A percentile compares a stretch with the other conserved stretches of the same genome.
Evolutionary conservation across 2,113 vertebrate species (phyloP).

Genomic region (Tetrao urogallus): DNA sequence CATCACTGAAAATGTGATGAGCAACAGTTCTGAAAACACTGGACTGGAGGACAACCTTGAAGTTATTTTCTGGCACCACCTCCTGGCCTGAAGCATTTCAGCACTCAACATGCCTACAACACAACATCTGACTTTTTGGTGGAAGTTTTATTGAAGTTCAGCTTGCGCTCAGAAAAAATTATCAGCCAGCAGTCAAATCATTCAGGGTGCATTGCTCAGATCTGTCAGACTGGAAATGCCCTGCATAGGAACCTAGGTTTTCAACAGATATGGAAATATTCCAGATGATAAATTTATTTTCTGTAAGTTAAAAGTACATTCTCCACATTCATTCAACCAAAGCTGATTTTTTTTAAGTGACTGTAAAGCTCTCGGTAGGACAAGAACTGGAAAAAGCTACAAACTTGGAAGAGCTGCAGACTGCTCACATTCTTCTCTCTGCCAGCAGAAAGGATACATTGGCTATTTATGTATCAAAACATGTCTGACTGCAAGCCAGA

Average conservation of each 20-base stretch:
- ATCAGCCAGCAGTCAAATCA: background rate
- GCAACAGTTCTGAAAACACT: background rate
- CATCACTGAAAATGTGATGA: background rate
- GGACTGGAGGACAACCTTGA: background rate
- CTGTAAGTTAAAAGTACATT: background rate
- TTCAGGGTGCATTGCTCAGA: background rate
- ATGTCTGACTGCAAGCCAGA: background rate
- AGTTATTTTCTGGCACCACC: conserved; percentile 51
- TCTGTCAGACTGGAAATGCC: background rate
- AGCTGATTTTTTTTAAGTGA: conserved; percentile 7
- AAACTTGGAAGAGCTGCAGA: background rate
- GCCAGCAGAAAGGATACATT: background rate
- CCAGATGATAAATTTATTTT: background rate
- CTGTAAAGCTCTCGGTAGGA: background rate
- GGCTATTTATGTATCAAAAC: background rate
- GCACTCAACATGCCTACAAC: background rate
- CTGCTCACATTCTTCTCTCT: background rate
- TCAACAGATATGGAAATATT: background rate
- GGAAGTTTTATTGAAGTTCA: background rate
- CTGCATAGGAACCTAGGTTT: background rate
- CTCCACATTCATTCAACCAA: background rate
- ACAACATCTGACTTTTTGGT: background rate
- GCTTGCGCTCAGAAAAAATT: background rate
- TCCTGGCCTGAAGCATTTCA: conserved; percentile 35
- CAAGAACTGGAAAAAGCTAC: conserved; percentile 37